phyloP scores from a whole-genome alignment of 2,888 invertebrate species.

The Nasonovia ribisnigri region DNA sequence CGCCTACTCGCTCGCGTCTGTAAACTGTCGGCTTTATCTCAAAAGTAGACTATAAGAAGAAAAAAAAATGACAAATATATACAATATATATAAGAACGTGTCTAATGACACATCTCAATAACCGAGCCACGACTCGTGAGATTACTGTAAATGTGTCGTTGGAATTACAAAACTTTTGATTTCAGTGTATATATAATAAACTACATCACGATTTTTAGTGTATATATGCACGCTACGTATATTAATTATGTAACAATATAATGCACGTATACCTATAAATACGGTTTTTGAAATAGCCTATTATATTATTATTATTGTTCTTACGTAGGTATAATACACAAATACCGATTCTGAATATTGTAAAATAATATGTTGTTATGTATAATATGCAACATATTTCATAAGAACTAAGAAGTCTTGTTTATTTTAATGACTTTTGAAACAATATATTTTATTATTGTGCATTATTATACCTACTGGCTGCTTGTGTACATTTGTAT shows the following conservation, averaged over 20 bases:
- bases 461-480: not conserved
- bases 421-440: conserved; percentile 35
- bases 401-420: not conserved
- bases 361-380: not conserved
- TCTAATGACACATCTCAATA: conserved; percentile 42
- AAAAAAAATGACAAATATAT: conserved; percentile 25
- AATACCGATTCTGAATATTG: not conserved
- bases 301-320: conserved; percentile 3
- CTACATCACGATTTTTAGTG: conserved; percentile 1
- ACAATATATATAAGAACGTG: conserved; percentile 8
- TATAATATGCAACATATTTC: not conserved
- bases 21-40: conserved; percentile 42
- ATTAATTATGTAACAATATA: not conserved
- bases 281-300: not conserved
- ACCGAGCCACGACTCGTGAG: not conserved
- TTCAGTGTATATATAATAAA: not conserved
- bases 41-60: conserved; percentile 8
- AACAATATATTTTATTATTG: not conserved
- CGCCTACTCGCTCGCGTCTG: conserved; percentile 23
- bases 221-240: not conserved
- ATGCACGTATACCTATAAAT: no score
- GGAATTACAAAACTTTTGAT: conserved; percentile 49
- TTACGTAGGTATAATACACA: not conserved
- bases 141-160: not conserved
- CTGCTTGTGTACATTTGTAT: not conserved